Conservation (phyloP, 2,797 vertebrate genomes). For the Ptychobarbus kaznakovi region DNA sequence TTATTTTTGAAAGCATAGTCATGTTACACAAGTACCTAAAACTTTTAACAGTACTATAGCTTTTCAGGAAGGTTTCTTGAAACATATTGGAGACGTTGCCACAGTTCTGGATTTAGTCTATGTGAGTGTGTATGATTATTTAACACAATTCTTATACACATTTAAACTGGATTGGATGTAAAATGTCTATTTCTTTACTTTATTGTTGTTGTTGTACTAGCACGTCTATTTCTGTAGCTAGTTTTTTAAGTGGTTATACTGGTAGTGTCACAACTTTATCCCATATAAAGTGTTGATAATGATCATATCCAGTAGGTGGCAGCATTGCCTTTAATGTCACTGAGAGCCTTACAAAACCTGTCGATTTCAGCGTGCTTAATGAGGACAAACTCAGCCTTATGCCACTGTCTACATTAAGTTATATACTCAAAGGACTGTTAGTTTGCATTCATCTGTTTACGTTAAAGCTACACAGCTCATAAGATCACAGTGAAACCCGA, state of each 20-base stretch:
- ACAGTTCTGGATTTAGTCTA: neutral
- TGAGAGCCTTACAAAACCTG: neutral
- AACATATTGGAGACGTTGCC: neutral
- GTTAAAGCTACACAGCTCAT: conserved; percentile 28
- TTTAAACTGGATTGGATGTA: neutral
- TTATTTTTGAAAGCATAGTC: too few relatives aligned
- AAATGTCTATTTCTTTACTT: neutral
- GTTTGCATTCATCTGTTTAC: conserved; percentile 64
- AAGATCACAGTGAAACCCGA: conserved; percentile 61
- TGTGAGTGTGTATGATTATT: neutral
- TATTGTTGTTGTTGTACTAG: neutral
- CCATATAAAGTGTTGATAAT: neutral
- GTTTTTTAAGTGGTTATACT: neutral
- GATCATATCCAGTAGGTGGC: conserved; percentile 50
- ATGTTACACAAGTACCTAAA: neutral
- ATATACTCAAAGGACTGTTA: conserved; percentile 19
- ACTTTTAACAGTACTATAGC: neutral
- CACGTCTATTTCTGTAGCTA: neutral
- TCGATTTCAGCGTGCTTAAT: neutral
- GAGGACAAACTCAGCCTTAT: neutral
- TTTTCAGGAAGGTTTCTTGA: neutral
- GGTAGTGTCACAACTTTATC: neutral
- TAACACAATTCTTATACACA: neutral
- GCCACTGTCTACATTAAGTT: neutral
- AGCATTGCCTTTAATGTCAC: conserved; percentile 36